These are phyloP conservation scores for Oligia strigilis DNA, from an alignment of 2,888 invertebrate genomes.

Conservation along the genomic window DNA sequence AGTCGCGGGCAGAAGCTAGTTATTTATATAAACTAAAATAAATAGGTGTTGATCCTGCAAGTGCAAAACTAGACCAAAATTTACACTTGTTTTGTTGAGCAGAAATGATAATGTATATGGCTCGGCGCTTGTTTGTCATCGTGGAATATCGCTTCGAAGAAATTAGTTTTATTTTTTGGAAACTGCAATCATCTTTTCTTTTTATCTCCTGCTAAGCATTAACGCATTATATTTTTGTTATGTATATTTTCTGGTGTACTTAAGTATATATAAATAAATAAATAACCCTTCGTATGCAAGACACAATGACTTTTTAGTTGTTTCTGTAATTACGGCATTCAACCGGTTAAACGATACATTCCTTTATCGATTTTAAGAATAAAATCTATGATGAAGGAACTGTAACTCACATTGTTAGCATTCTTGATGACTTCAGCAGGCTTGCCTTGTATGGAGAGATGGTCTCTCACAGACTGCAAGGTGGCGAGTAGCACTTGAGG, in stretches of 20 bases:
- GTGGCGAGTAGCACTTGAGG: conserved; percentile 71
- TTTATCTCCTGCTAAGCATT: too few relatives aligned
- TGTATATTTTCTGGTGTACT: too few relatives aligned
- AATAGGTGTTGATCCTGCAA: neutral
- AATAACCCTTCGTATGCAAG: neutral
- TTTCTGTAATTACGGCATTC: neutral
- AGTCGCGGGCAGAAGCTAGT: too few relatives aligned
- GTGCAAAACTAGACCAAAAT: conserved; percentile 27
- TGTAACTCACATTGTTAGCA: conserved; percentile 76
- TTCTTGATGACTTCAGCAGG: conserved; percentile 81
- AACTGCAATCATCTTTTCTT: too few relatives aligned
- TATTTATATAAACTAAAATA: conserved; percentile 21
- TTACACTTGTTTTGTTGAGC: conserved; percentile 20
- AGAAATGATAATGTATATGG: conserved; percentile 4
- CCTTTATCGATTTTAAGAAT: neutral
- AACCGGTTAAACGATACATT: neutral
- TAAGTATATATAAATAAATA: neutral
- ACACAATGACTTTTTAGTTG: neutral
- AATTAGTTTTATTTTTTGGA: too few relatives aligned
- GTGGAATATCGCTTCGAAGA: neutral
- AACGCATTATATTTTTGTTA: too few relatives aligned
- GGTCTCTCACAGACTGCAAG: conserved; percentile 79
- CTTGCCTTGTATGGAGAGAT: conserved; percentile 80
- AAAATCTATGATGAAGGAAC: neutral
- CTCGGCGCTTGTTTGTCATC: neutral